These are phyloP conservation scores for Micropterix aruncella DNA, from an alignment of 2,888 invertebrate species.

Conservation along the genomic window DNA sequence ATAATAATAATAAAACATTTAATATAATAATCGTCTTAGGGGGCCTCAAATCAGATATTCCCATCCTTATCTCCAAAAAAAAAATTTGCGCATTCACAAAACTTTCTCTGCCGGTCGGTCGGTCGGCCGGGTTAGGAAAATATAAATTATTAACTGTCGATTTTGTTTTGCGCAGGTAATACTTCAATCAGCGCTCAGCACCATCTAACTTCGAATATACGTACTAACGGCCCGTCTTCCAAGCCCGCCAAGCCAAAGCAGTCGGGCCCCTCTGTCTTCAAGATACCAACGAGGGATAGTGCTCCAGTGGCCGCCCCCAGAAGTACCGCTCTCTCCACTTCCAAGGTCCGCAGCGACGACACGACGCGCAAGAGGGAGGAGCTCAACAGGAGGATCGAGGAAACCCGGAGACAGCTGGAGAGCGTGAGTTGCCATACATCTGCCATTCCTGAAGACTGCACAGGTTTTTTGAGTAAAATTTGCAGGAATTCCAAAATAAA, in stretches of 20 bases:
- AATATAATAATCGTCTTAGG: too few relatives aligned
- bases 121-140: too few relatives aligned
- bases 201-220: conserved; percentile 18
- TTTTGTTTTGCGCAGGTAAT: conserved; percentile 22
- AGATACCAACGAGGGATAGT: conserved; percentile 16
- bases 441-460: too few relatives aligned
- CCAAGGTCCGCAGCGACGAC: conserved; percentile 40
- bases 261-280: conserved; percentile 17
- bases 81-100: too few relatives aligned
- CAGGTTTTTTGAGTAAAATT: background rate
- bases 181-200: conserved; percentile 52
- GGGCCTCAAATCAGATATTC: too few relatives aligned
- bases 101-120: too few relatives aligned
- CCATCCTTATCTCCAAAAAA: too few relatives aligned
- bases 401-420: conserved; percentile 74
- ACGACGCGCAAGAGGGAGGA: conserved; percentile 59
- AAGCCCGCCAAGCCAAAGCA: conserved; percentile 13
- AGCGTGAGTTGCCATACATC: conserved; percentile 65
- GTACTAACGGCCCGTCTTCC: conserved; percentile 11
- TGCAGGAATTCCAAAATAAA: background rate
- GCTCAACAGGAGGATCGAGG: conserved; percentile 65
- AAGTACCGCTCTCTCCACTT: conserved; percentile 39
- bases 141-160: too few relatives aligned
- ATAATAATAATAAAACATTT: too few relatives aligned
- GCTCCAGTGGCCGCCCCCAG: conserved; percentile 24